Base-by-base conservation (phyloP, 2,113 vertebrate species). In the Paraplagusia blochii region DNA sequence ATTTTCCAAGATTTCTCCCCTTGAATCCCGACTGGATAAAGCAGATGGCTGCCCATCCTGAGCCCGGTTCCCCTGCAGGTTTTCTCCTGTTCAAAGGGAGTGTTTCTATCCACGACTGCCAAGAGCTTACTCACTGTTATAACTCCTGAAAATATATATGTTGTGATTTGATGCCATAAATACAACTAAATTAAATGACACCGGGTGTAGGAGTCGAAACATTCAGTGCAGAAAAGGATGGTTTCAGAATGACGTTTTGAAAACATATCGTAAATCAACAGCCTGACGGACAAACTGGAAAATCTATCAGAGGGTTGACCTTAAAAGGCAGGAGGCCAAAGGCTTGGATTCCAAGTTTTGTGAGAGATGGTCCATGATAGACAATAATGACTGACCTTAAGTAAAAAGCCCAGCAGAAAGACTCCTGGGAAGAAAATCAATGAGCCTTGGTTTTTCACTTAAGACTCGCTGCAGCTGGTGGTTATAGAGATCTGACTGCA, bases 401-500 rank as follows among this genome's bases (percentile, higher is more conserved):
- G 53, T 49, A 83, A 68, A 65, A 58, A 80, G 44, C 46, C 64
- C 59, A 39, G 58, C 77, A 74, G 71, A 76, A 69, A 60, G 77
- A 17, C 14, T 55, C 45, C 36, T 35, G 50, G 35, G 50, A 53
- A 44, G 42, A 38, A 72, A 56, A 51, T 59, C 40, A 48, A 36
- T 9, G 54, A 49, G 52, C 79, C 51, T 61, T 77, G 72, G 50
- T 59, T 68, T 80, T 88, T 85, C 64, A 76, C 79, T 87, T 70
- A 29, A 83, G 83, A 79, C 72, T 58, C 61, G 65, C 69, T 72
- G 65, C 86, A 85, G 70, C 78, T 54, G 68, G 68, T 62, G 74
- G 82, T 88, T 89, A 81, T 84, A 89, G 88, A 81, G 19, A 46
- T 40, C 47, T 48, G 70, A 64, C 75, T 63, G 71, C 57, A 8